These are phyloP conservation scores for Sandelia bainsii DNA, from an alignment of 2,797 vertebrate genomes.

Conservation along the genomic window DNA sequence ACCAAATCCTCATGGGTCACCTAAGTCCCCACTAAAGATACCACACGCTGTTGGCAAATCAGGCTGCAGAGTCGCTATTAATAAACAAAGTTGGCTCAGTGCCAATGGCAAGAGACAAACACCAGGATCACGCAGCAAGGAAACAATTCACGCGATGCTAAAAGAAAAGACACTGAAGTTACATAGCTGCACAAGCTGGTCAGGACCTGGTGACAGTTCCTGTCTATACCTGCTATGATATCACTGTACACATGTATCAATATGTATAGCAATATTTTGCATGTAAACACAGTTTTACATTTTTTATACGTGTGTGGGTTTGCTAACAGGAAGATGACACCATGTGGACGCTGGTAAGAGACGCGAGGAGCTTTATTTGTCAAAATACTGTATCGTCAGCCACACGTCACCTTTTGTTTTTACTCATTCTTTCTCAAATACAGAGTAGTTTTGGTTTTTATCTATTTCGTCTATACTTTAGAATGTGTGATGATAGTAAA, in stretches of 20 bases:
- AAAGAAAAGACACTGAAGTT: slow-evolving; percentile 4
- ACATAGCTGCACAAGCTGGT: background rate
- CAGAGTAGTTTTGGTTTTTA: background rate
- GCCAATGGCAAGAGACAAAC: slow-evolving; percentile 58
- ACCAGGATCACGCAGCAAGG: slow-evolving; percentile 39
- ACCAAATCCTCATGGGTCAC: slow-evolving; percentile 75
- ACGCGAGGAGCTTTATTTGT: background rate
- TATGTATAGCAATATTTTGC: too few species aligned
- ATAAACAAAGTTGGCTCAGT: slow-evolving; percentile 56
- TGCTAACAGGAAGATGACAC: background rate
- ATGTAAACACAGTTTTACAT: background rate
- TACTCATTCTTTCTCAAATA: too few species aligned
- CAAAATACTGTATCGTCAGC: too few species aligned
- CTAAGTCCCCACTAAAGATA: slow-evolving; percentile 74
- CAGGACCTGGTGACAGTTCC: background rate
- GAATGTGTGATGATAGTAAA: background rate
- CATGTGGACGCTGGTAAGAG: background rate
- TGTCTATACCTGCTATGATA: background rate
- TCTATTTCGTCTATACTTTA: background rate
- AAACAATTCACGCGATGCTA: slow-evolving; percentile 53
- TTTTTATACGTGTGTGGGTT: background rate
- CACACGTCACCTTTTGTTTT: too few species aligned
- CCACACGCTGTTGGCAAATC: slow-evolving; percentile 41
- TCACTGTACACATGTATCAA: background rate
- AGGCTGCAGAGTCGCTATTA: slow-evolving; percentile 58